Conservation (phyloP, 2,888 invertebrate species). For the Agapostemon virescens region DNA sequence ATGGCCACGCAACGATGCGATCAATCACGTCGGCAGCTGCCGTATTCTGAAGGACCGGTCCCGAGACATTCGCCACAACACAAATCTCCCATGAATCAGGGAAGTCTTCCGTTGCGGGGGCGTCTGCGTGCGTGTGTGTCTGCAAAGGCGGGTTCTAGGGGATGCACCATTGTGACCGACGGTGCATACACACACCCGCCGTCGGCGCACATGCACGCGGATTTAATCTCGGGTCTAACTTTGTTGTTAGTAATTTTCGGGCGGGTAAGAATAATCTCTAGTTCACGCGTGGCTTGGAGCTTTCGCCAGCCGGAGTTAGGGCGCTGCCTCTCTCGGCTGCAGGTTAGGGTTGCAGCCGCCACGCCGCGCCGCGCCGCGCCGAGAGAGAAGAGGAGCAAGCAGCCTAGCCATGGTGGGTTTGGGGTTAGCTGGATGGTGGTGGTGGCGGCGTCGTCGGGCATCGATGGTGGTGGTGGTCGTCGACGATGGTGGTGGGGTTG, state of each 20-base stretch:
- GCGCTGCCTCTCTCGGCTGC: conserved; percentile 60
- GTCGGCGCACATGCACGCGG: not conserved
- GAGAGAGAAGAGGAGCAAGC: conserved; percentile 40
- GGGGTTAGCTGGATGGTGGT: conserved; percentile 60
- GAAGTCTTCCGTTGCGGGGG: not conserved
- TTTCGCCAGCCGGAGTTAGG: conserved; percentile 56
- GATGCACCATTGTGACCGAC: conserved; percentile 12
- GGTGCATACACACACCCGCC: conserved; percentile 4
- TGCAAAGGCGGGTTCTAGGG: not conserved
- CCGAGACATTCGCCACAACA: conserved; percentile 4
- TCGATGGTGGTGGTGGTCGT: conserved; percentile 49
- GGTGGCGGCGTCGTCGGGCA: conserved; percentile 31
- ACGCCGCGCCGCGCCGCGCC: not conserved
- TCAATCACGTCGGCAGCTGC: not conserved
- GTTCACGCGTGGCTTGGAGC: conserved; percentile 62
- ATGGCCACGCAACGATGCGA: not conserved
- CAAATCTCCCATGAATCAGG: not conserved
- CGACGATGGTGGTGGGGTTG: conserved; percentile 40
- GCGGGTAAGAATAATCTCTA: conserved; percentile 56
- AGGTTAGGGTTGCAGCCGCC: conserved; percentile 61
- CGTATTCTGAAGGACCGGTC: not conserved
- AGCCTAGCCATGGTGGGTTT: conserved; percentile 54
- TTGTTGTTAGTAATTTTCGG: conserved; percentile 53
- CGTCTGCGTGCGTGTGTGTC: not conserved
- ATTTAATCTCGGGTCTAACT: conserved; percentile 34